Evolutionary conservation across 53 echinoderm and acorn worm genomes (phyloP).

Genomic region (Stichopus horrens): DNA sequence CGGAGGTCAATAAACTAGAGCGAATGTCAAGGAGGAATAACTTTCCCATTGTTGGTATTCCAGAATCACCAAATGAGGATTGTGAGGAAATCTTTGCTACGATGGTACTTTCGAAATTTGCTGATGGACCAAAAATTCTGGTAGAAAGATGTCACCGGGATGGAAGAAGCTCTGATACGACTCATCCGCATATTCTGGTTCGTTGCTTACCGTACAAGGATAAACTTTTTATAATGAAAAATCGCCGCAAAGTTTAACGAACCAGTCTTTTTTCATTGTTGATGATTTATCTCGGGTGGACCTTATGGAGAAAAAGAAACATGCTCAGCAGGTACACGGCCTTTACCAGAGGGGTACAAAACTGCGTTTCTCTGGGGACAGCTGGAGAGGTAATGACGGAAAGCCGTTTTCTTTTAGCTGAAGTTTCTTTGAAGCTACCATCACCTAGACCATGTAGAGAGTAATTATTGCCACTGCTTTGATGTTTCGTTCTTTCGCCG

Average conservation of each 20-base stretch:
- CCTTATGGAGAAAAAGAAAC: neutral
- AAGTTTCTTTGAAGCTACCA: constrained; percentile 9
- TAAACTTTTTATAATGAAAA: neutral
- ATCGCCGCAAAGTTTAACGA: neutral
- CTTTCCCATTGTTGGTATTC: neutral
- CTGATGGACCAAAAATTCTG: neutral
- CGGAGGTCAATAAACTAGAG: neutral
- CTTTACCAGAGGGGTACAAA: neutral
- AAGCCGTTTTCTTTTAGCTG: constrained; percentile 11
- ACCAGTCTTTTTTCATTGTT: neutral
- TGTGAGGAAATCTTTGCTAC: neutral
- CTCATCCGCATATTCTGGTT: neutral
- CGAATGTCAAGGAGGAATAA: neutral
- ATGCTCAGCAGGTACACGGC: neutral
- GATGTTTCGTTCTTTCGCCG: constrained; percentile 13
- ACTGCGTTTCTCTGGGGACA: neutral
- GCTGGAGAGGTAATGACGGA: neutral
- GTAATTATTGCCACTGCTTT: neutral
- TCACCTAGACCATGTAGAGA: constrained; percentile 4
- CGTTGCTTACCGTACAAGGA: neutral
- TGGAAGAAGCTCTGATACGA: neutral
- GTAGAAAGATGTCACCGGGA: neutral
- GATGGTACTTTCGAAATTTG: neutral
- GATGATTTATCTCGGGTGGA: neutral
- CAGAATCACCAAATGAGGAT: neutral